Percentiles rank a stretch among this genome's conserved stretches.
These are phyloP conservation scores for Amaurobius ferox DNA, from an alignment of 2,888 invertebrate species.

Conservation along the genomic window DNA sequence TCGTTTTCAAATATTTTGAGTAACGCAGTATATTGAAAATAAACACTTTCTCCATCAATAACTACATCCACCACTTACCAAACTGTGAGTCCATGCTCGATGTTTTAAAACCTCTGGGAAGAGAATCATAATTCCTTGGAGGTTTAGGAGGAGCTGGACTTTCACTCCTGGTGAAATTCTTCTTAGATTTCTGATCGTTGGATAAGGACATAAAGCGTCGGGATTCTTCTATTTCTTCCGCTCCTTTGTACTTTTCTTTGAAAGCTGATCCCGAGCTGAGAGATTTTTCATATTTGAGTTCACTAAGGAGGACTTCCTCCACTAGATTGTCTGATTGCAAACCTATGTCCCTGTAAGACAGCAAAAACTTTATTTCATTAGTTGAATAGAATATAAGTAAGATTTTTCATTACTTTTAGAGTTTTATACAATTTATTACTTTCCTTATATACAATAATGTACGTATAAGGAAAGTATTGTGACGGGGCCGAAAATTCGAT, in stretches of 20 bases:
- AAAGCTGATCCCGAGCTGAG: neutral
- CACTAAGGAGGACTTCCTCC: conserved; percentile 60
- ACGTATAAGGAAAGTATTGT: no score
- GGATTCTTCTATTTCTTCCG: conserved; percentile 29
- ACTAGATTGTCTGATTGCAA: conserved; percentile 69
- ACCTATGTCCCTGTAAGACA: conserved; percentile 24
- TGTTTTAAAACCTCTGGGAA: conserved; percentile 57
- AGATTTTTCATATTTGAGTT: conserved; percentile 19
- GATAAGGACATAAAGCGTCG: conserved; percentile 55
- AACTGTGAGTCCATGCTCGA: conserved; percentile 22
- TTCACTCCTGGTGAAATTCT: neutral
- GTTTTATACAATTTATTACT: neutral
- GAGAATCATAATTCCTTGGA: conserved; percentile 61
- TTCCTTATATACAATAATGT: no score
- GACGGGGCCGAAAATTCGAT: no score
- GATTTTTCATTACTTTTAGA: neutral
- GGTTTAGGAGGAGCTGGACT: conserved; percentile 63
- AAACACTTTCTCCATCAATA: no score
- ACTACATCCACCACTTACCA: conserved; percentile 13
- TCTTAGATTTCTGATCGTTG: conserved; percentile 24
- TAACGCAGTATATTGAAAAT: no score
- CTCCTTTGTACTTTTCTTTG: conserved; percentile 42
- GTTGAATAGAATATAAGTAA: neutral
- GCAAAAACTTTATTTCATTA: neutral
- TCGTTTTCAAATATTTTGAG: no score